Conservation (phyloP, 64 coral and sea anemone genomes). For the Actinia equina region DNA sequence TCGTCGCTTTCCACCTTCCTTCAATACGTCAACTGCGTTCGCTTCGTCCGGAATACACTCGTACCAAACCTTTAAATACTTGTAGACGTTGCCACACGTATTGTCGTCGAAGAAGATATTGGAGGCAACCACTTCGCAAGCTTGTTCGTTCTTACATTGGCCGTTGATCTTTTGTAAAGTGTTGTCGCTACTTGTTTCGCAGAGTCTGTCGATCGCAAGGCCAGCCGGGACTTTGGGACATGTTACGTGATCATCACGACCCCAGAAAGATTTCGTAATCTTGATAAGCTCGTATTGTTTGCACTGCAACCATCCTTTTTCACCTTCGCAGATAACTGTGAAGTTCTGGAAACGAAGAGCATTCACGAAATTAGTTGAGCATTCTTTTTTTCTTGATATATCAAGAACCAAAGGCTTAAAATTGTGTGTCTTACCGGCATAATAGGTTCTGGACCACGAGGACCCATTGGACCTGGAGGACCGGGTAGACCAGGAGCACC, state of each 20-base stretch:
- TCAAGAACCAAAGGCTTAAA: neutral
- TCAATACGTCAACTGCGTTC: slow-evolving; percentile 91
- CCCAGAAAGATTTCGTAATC: slow-evolving; percentile 96
- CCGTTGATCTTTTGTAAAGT: slow-evolving; percentile 80
- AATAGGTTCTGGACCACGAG: slow-evolving; percentile 78
- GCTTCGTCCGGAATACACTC: slow-evolving; percentile 96
- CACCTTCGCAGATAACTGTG: slow-evolving; percentile 99
- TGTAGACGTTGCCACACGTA: slow-evolving; percentile 96
- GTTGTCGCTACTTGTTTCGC: slow-evolving; percentile 77
- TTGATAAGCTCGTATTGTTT: slow-evolving; percentile 99
- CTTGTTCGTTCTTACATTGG: slow-evolving; percentile 99
- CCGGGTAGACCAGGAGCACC: slow-evolving; percentile 98
- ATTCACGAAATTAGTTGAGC: neutral
- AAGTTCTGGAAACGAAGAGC: slow-evolving; percentile 65
- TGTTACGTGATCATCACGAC: slow-evolving; percentile 99
- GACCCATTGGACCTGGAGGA: slow-evolving; percentile 79
- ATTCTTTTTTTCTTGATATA: neutral
- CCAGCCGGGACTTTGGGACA: slow-evolving; percentile 96
- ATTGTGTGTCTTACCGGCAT: slow-evolving; percentile 73
- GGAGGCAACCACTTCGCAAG: slow-evolving; percentile 97
- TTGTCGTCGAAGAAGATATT: slow-evolving; percentile 99
- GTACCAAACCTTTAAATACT: slow-evolving; percentile 99
- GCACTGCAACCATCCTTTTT: slow-evolving; percentile 99
- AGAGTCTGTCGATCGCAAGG: slow-evolving; percentile 73
- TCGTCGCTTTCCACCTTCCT: slow-evolving; percentile 92